These are phyloP conservation scores for Drosophila antonietae DNA, from an alignment of 2,888 invertebrate species.

Conservation along the genomic window DNA sequence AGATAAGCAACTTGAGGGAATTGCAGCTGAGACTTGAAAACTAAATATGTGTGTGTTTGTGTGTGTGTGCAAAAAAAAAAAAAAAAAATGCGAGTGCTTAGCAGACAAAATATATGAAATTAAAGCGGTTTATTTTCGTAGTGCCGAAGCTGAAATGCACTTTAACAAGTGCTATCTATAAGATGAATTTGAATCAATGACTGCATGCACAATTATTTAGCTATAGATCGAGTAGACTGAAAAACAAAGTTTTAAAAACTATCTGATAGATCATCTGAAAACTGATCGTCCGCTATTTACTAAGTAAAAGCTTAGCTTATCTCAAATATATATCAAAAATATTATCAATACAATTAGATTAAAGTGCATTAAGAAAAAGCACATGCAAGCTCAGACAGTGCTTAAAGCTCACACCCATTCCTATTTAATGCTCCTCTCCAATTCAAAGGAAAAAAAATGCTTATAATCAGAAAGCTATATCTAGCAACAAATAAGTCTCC, in stretches of 20 bases:
- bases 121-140: background rate
- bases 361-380: too few relatives aligned
- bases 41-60: background rate
- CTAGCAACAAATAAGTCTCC: too few relatives aligned
- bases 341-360: too few relatives aligned
- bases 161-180: background rate
- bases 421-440: too few relatives aligned
- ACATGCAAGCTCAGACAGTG: too few relatives aligned
- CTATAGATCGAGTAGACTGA: accelerated
- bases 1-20: constrained; percentile 64
- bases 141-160: constrained; percentile 24
- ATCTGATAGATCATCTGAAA: background rate
- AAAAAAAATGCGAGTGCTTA: constrained; percentile 33
- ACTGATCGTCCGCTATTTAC: too few relatives aligned
- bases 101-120: constrained; percentile 28
- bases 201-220: too few relatives aligned
- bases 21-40: constrained; percentile 48
- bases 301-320: too few relatives aligned
- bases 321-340: too few relatives aligned
- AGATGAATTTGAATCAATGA: background rate
- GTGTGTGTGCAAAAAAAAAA: constrained; percentile 32
- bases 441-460: too few relatives aligned
- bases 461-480: too few relatives aligned
- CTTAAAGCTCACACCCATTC: too few relatives aligned
- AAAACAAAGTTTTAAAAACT: background rate